A percentile compares a stretch with the other conserved stretches of the same genome.
phyloP scores from a whole-genome alignment of 2,113 vertebrate genomes.

The Salvator merianae region DNA sequence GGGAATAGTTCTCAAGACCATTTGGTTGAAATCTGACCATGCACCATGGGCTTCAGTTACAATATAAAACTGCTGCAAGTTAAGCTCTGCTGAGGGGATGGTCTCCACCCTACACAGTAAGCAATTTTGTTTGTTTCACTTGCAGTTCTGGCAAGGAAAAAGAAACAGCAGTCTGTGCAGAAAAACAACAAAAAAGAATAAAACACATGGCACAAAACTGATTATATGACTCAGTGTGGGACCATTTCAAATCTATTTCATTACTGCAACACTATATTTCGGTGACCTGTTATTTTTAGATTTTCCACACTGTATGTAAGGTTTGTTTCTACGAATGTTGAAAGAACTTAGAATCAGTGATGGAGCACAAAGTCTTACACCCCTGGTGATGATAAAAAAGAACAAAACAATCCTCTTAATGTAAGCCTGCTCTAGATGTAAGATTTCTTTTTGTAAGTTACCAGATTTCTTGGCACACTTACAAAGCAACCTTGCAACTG shows the following conservation, averaged over 20 bases:
- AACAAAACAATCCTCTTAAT: constrained; percentile 18
- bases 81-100: constrained; percentile 16
- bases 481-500: not conserved
- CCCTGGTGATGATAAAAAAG: constrained; percentile 7
- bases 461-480: not conserved
- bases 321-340: not conserved
- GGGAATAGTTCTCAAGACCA: constrained; percentile 13
- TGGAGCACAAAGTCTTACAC: not conserved
- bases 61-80: constrained; percentile 11
- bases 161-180: not conserved
- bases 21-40: not conserved
- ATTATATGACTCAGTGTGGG: not conserved
- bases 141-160: constrained; percentile 13
- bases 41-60: not conserved
- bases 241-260: constrained; percentile 6
- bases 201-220: not conserved
- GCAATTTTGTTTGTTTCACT: constrained; percentile 19
- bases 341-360: constrained; percentile 15
- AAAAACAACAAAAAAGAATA: constrained; percentile 8
- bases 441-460: not conserved
- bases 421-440: not conserved
- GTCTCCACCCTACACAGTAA: not conserved
- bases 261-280: not conserved
- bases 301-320: constrained; percentile 13
- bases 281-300: constrained; percentile 15